A percentile compares a stretch with the other conserved stretches of the same genome.
These are phyloP conservation scores for Xiphias gladius DNA, from an alignment of 2,113 vertebrate genomes.

Conservation along the genomic window DNA sequence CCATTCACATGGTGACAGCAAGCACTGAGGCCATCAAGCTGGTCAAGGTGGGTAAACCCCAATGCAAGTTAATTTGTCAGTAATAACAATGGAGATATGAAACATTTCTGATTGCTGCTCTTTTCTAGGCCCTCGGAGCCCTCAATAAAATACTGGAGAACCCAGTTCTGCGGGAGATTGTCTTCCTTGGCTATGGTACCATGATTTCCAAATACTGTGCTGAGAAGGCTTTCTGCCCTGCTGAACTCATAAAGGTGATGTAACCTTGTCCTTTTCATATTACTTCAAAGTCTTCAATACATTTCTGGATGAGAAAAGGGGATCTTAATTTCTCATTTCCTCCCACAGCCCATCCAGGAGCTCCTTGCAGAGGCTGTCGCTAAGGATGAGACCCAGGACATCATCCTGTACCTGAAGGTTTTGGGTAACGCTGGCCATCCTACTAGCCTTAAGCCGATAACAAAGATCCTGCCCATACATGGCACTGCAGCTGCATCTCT, in stretches of 20 bases:
- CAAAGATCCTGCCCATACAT: constrained; percentile 85
- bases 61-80: neutral
- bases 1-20: constrained; percentile 83
- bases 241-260: constrained; percentile 75
- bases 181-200: constrained; percentile 85
- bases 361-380: constrained; percentile 80
- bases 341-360: constrained; percentile 85
- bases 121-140: constrained; percentile 78
- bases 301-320: neutral
- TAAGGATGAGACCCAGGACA: constrained; percentile 78
- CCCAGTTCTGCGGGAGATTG: constrained; percentile 77
- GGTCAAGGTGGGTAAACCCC: constrained; percentile 76
- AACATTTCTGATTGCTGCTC: neutral
- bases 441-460: constrained; percentile 85
- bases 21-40: constrained; percentile 78
- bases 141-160: constrained; percentile 72
- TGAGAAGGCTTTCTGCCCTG: constrained; percentile 61
- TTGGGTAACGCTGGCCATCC: constrained; percentile 88
- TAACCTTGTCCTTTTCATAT: neutral
- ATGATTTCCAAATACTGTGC: constrained; percentile 84
- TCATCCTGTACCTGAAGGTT: constrained; percentile 86
- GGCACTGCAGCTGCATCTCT: constrained; percentile 76
- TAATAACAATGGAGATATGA: neutral
- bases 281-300: neutral
- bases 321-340: neutral